A percentile compares a stretch with the other conserved stretches of the same genome.
phyloP scores from a whole-genome alignment of 1,140 invertebrate species.

The Drosophila asahinai region DNA sequence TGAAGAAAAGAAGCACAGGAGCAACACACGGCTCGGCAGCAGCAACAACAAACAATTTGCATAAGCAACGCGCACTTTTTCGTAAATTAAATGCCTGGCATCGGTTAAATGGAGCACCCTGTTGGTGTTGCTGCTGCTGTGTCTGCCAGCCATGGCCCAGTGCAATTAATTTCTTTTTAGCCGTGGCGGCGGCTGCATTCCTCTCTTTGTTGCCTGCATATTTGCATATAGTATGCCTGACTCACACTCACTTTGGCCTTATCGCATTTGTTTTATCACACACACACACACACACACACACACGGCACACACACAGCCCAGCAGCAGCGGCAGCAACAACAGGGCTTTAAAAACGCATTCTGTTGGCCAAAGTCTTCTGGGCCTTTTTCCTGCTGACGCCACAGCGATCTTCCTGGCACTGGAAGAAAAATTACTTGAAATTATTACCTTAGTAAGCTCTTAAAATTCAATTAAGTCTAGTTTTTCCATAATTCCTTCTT shows the following conservation, averaged over 20 bases:
- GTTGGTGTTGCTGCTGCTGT: conserved; percentile 43
- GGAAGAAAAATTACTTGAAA: background rate
- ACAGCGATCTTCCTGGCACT: conserved; percentile 44
- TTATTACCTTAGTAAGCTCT: no score
- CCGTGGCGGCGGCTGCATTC: conserved; percentile 79
- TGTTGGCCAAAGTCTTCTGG: conserved; percentile 48
- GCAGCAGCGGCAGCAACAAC: conserved; percentile 20
- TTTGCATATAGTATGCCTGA: conserved; percentile 76
- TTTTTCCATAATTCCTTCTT: no score
- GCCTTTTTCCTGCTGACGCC: conserved; percentile 58
- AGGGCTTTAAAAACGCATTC: conserved; percentile 73
- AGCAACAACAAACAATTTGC: conserved; percentile 78
- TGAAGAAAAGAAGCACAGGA: conserved; percentile 32
- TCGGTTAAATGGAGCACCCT: conserved; percentile 79
- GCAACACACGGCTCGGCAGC: conserved; percentile 34
- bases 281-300: conserved; percentile 52
- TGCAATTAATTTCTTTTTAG: conserved; percentile 83
- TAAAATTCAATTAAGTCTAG: no score
- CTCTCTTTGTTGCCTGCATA: conserved; percentile 77
- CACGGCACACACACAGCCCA: conserved; percentile 27
- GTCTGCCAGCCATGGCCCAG: conserved; percentile 68
- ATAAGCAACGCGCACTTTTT: conserved; percentile 83
- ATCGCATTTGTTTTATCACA: conserved; percentile 82
- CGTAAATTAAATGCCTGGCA: conserved; percentile 79
- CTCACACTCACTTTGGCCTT: conserved; percentile 77